These are phyloP conservation scores for Cerceris ruficornis DNA, from an alignment of 2,888 invertebrate species.

Conservation along the genomic window DNA sequence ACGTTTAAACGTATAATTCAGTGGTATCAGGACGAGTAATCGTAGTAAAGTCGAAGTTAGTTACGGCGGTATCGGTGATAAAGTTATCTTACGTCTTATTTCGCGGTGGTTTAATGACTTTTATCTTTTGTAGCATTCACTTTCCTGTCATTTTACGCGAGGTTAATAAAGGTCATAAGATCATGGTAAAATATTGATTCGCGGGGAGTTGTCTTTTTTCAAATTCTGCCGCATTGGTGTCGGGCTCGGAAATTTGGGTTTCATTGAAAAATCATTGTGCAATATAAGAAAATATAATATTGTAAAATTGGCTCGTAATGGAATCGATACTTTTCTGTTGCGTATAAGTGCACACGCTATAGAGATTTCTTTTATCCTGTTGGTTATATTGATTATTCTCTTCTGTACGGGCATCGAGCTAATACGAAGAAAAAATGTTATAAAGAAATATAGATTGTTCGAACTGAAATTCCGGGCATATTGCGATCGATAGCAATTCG, in stretches of 20 bases:
- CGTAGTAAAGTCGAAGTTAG: no score
- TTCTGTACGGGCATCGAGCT: slow-evolving; percentile 8
- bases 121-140: no score
- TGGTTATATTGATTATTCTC: slow-evolving; percentile 38
- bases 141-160: no score
- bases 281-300: not conserved
- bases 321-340: slow-evolving; percentile 31
- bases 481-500: not conserved
- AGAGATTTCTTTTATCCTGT: slow-evolving; percentile 25
- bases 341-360: slow-evolving; percentile 13
- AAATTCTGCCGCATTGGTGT: no score
- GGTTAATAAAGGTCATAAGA: no score
- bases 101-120: not conserved
- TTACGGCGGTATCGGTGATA: no score
- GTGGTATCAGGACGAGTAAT: not conserved
- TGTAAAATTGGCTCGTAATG: slow-evolving; percentile 14
- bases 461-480: not conserved
- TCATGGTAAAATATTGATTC: no score
- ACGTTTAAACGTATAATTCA: not conserved
- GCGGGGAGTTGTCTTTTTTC: no score
- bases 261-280: not conserved
- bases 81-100: not conserved
- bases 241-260: no score
- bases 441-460: slow-evolving; percentile 9
- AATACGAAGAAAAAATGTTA: not conserved